Evolutionary conservation across 2,797 vertebrate species (phyloP).

Genomic region (Masticophis lateralis): DNA sequence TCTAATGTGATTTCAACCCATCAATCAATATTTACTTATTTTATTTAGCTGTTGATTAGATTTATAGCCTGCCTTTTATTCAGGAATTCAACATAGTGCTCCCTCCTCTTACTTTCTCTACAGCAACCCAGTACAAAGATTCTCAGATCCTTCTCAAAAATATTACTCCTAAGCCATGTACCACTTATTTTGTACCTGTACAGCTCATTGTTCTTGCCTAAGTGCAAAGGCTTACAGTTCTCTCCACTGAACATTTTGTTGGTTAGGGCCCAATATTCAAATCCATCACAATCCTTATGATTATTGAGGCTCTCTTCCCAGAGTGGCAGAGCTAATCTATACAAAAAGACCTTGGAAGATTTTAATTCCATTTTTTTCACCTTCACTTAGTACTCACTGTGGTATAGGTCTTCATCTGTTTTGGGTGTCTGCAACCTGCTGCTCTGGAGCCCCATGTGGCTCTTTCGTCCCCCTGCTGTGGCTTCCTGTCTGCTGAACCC

Average conservation of each 20-base stretch:
- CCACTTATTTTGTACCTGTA: neutral
- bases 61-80: neutral
- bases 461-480: no score
- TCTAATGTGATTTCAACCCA: neutral
- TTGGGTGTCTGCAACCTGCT: no score
- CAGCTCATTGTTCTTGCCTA: neutral
- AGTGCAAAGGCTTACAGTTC: neutral
- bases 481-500: no score
- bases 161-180: neutral
- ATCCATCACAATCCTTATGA: neutral
- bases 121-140: neutral
- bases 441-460: no score
- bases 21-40: neutral
- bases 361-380: neutral
- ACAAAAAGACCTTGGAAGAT: neutral
- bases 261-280: neutral
- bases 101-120: neutral
- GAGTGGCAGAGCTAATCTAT: neutral
- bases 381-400: neutral
- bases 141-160: neutral
- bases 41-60: neutral
- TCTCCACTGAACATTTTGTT: neutral
- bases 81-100: neutral
- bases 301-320: neutral
- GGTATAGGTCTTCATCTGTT: neutral